Base-by-base conservation (phyloP, 2,888 invertebrate species). In the Euphydryas editha region DNA sequence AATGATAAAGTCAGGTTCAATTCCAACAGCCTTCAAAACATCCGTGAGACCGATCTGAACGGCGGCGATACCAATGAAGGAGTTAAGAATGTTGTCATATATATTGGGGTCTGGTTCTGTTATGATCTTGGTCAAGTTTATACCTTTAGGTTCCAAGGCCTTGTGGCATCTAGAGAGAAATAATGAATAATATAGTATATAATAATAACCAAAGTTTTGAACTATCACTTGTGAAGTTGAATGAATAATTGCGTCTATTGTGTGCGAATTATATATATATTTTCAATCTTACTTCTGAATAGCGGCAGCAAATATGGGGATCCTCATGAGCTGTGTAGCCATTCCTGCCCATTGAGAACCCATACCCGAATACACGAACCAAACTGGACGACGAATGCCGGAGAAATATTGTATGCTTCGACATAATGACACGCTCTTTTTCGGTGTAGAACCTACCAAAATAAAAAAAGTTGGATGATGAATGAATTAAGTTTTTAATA, bases 321-420 rank as follows among this genome's bases (percentile, higher is more conserved):
- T 80, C 37, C 81, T 75, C 93, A 95, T 92, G 73, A 95, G 86
- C 39, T 92, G 86, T 47, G 86, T 80, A 2, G 94, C 94, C 94
- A 95, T 95, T 54, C 93, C 93, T 46, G 87, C 80, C 94, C 95
- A 95, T 78, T 95, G 97, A 0, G 96, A 96, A 1, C 97, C 97
- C 97, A 98, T 97, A 39, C 98, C 98, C 61, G 98, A 97, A 90
- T 97, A 98, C 49, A 98, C 95, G 87, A 96, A 98, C 95, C 98
- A 98, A 1, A 98, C 91, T 1, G 98, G 97, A 0, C 95, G 93
- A 62, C 93, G 93, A 0, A 93, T 88, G 0, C 95, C 95, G 0
- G 94, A 92, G 80, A 93, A 94, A 82, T 95, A 94, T 73, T 94
- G 92, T 24, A 94, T 84, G 44, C 94, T 94, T 46, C 93, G 93